phyloP scores from a whole-genome alignment of 2,888 invertebrate genomes.

The Harpagoxenus sublaevis region DNA sequence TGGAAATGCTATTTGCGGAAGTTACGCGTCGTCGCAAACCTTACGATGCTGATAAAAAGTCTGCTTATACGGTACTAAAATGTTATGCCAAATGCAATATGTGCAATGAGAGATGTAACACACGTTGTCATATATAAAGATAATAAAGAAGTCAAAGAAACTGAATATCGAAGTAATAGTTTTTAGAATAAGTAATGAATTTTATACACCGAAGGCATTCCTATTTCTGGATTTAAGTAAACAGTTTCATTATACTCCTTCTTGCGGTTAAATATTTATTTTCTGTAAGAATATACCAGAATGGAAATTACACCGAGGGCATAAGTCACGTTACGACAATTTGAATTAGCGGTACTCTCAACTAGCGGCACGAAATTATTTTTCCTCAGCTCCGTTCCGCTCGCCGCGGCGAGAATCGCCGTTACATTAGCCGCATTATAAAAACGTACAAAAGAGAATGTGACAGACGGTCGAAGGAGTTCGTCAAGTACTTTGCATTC shows the following conservation, averaged over 20 bases:
- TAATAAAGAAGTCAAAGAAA: neutral
- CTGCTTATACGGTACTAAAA: neutral
- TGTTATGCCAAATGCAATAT: neutral
- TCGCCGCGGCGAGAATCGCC: slow-evolving; percentile 56
- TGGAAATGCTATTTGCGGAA: neutral
- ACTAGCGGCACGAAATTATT: slow-evolving; percentile 48
- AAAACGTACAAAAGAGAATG: slow-evolving; percentile 50
- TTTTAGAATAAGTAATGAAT: neutral
- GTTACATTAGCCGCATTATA: slow-evolving; percentile 63
- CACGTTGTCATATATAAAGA: neutral
- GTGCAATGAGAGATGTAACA: neutral
- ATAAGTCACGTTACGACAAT: slow-evolving; percentile 45
- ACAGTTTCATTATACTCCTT: slow-evolving; percentile 17
- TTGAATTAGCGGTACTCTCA: slow-evolving; percentile 60
- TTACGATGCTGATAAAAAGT: neutral
- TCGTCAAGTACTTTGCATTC: slow-evolving; percentile 66
- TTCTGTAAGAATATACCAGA: slow-evolving; percentile 4
- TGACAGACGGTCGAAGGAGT: slow-evolving; percentile 57
- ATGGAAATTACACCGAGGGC: slow-evolving; percentile 22
- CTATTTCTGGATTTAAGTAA: neutral
- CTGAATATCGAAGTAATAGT: neutral
- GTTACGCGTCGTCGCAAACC: neutral
- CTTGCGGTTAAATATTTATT: slow-evolving; percentile 19
- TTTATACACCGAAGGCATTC: neutral
- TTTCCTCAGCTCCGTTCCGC: slow-evolving; percentile 24